phyloP scores from a whole-genome alignment of 2,797 vertebrate genomes.

The Mastacembelus armatus region DNA sequence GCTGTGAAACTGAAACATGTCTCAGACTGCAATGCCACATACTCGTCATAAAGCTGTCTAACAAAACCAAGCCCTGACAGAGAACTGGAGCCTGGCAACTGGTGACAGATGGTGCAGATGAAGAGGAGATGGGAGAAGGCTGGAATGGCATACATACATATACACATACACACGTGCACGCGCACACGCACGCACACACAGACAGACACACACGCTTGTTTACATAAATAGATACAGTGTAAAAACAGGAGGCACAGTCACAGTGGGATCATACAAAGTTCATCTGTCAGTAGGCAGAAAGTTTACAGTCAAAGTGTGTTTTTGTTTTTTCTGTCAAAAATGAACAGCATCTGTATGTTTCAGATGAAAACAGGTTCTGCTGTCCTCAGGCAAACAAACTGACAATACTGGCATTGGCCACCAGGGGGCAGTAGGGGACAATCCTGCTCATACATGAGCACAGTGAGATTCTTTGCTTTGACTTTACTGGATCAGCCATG shows the following conservation, averaged over 20 bases:
- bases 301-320: conserved; percentile 31
- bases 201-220: conserved; percentile 57
- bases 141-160: conserved; percentile 64
- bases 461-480: conserved; percentile 10
- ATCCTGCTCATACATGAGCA: conserved; percentile 9
- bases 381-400: conserved; percentile 2
- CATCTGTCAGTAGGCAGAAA: conserved; percentile 62
- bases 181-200: conserved; percentile 40
- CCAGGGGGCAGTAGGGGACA: conserved; percentile 72
- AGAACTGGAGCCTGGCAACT: conserved; percentile 57
- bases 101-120: conserved; percentile 52
- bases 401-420: conserved; percentile 14
- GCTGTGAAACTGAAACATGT: conserved; percentile 61
- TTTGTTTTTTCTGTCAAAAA: not conserved
- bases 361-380: conserved; percentile 5
- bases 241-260: conserved; percentile 81
- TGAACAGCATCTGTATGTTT: not conserved
- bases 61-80: conserved; percentile 22
- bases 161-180: no score
- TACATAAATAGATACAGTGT: conserved; percentile 82
- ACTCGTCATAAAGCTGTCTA: conserved; percentile 44
- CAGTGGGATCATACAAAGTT: conserved; percentile 67
- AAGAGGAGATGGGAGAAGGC: conserved; percentile 11
- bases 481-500: not conserved
- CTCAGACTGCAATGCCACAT: conserved; percentile 62